phyloP scores from a whole-genome alignment of 1,140 invertebrate genomes.

The Hydropsyche tenuis region DNA sequence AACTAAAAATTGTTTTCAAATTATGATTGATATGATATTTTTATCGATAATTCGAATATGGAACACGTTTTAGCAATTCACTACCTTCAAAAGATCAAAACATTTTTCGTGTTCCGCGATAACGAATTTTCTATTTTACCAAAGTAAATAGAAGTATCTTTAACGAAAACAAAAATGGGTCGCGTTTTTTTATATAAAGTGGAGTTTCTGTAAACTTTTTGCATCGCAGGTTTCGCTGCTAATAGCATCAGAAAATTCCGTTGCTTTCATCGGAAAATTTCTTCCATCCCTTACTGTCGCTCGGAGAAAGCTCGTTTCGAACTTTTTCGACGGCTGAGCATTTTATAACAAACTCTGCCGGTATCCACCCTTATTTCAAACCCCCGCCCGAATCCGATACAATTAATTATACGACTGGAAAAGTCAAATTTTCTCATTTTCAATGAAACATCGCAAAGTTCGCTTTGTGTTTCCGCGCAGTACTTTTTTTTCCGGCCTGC shows the following conservation, averaged over 20 bases:
- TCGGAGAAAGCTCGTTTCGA: neutral
- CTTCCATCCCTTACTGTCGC: neutral
- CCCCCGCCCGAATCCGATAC: conserved; percentile 3
- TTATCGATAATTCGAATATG: too few species aligned
- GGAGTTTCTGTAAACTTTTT: too few species aligned
- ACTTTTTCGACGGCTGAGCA: conserved; percentile 12
- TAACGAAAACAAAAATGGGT: neutral
- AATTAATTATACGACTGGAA: conserved; percentile 27
- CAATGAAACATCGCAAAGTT: conserved; percentile 17
- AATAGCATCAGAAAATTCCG: too few species aligned
- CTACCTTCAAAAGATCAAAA: neutral
- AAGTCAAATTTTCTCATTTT: conserved; percentile 19
- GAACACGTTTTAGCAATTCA: too few species aligned
- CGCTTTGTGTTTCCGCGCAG: neutral
- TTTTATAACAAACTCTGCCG: neutral
- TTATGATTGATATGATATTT: too few species aligned
- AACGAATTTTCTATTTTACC: neutral
- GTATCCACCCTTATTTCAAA: conserved; percentile 11
- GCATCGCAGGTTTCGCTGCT: too few species aligned
- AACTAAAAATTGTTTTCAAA: too few species aligned
- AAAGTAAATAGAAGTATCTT: neutral
- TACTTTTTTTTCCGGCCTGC: neutral
- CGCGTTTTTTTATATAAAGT: too few species aligned
- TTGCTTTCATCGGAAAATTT: too few species aligned
- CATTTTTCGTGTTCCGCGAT: neutral